Base-by-base conservation (phyloP, 23 tunicate species). In the Halocynthia roretzi region DNA sequence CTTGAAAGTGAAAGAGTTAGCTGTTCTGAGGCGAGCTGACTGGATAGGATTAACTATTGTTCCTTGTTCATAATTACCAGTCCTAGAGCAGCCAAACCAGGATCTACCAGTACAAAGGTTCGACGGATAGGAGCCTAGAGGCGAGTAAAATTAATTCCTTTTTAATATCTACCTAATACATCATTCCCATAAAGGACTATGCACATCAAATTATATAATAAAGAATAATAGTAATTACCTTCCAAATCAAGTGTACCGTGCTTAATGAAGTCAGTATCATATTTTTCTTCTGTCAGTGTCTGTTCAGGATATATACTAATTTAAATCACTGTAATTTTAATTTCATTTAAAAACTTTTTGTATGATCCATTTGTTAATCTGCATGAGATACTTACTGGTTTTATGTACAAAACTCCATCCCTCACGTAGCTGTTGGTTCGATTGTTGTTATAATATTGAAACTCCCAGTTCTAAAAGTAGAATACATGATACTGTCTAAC, bases 11-110 rank as follows among this genome's bases (percentile, higher is more conserved):
- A 40, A 77, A 67, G 80, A 53, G 5, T 54, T 11, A 5, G 55
- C 80, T 10, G 80, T 75, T 75, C 80, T 67, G 9, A 75, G 58
- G 55, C 80, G 80, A 54, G 80, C 80, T 53, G 80, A 75, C 11
- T 75, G 57, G 23, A 75, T 75, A 8, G 80, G 80, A 15, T 75
- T 75, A 14, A 75, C 11, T 9, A 65, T 65, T 9, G 1, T 10
- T 65, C 70, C 70, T 8, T 10, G 48, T 0, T 65, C 70, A 6
- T 75, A 75, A 48, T 75, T 75, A 14, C 80, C 80, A 52, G 50
- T 9, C 55, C 80, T 53, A 23, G 17, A 17, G 20, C 80, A 75
- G 19, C 80, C 80, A 54, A 5, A 75, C 66, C 66, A 75, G 56
- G 56, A 49, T 8, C 21, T 52, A 53, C 80, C 80, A 10, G 80